phyloP scores from a whole-genome alignment of 2,113 vertebrate species.

The Pampusana beccarii region DNA sequence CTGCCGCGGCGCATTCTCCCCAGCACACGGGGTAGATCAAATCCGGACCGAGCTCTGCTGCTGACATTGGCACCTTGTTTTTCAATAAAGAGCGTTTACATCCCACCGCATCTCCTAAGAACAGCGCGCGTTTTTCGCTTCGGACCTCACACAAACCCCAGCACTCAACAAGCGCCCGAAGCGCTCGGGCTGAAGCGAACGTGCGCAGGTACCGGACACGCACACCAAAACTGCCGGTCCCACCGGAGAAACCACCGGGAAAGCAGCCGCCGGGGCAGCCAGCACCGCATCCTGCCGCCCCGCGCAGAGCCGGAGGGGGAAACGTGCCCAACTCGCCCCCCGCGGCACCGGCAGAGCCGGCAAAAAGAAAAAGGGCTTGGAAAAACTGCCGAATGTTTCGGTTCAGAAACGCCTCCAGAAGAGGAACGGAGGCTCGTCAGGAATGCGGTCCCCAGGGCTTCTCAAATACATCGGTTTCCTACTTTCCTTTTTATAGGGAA shows the following conservation, averaged over 20 bases:
- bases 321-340: background rate
- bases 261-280: no score
- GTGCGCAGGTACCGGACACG: no score
- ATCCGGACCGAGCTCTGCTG: rapidly evolving
- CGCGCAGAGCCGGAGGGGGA: background rate
- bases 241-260: no score
- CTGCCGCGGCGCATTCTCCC: background rate
- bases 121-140: background rate
- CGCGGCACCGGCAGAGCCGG: background rate
- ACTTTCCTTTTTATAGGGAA: slow-evolving; percentile 38
- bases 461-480: slow-evolving; percentile 35
- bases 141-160: background rate
- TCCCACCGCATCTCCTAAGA: rapidly evolving
- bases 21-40: rapidly evolving
- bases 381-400: background rate
- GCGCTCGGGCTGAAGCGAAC: background rate
- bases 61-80: rapidly evolving
- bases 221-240: no score
- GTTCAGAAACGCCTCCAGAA: slow-evolving; percentile 13
- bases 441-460: slow-evolving; percentile 54
- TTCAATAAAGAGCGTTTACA: background rate
- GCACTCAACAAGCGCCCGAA: background rate
- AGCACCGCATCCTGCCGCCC: background rate
- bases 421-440: slow-evolving; percentile 47
- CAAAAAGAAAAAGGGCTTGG: background rate